Percentiles rank a stretch among this genome's conserved stretches.
Evolutionary conservation across 2,888 invertebrate genomes (phyloP).

Genomic region (Troglohyphantes excavatus): DNA sequence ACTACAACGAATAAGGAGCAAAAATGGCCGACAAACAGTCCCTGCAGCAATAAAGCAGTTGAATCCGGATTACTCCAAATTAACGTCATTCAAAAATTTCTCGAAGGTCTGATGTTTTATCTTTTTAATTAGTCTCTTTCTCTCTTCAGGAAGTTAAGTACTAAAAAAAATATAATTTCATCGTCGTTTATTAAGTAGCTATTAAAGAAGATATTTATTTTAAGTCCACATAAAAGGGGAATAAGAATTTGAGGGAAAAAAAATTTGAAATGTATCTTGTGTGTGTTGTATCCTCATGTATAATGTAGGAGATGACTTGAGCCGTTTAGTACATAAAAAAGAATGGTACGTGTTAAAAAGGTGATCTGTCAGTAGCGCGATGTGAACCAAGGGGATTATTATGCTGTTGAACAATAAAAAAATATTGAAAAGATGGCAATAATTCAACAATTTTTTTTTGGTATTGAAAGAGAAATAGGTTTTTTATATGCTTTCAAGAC

Average conservation of each 20-base stretch:
- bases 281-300: constrained; percentile 5
- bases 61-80: constrained; percentile 28
- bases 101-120: constrained; percentile 53
- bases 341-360: constrained; percentile 36
- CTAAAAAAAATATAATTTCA: constrained; percentile 15
- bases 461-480: background rate
- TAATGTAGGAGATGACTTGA: constrained; percentile 31
- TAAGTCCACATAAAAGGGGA: constrained; percentile 26
- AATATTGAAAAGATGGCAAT: constrained; percentile 1
- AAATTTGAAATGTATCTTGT: constrained; percentile 16
- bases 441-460: constrained; percentile 26
- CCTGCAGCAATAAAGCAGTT: constrained; percentile 17
- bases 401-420: constrained; percentile 21
- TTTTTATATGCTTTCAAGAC: too few species aligned
- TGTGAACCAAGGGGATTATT: constrained; percentile 28
- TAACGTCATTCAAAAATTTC: constrained; percentile 39
- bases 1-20: background rate
- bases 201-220: constrained; percentile 60
- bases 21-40: constrained; percentile 28
- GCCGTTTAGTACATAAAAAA: constrained; percentile 25
- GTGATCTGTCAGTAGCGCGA: constrained; percentile 11
- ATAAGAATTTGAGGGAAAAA: background rate
- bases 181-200: constrained; percentile 48
- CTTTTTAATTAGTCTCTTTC: constrained; percentile 55
- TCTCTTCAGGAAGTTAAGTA: background rate